Evolutionary conservation across 1,140 invertebrate species (phyloP).

Genomic region (Drosophila orena): DNA sequence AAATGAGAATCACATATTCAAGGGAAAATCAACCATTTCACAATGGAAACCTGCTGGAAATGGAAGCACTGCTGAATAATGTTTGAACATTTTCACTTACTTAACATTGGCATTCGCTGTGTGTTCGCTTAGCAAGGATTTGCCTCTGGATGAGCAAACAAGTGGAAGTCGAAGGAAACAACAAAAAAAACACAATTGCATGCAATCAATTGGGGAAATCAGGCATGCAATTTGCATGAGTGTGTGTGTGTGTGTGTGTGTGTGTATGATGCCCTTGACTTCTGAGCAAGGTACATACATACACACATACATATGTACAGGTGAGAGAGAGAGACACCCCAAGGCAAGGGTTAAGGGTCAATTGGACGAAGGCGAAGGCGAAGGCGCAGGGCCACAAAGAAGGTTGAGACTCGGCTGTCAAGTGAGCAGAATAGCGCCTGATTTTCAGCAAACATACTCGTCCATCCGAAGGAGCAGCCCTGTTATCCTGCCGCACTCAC

Average conservation of each 20-base stretch:
- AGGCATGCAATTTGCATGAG: conserved; percentile 36
- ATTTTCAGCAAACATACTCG: conserved; percentile 24
- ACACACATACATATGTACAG: no score
- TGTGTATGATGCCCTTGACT: conserved; percentile 31
- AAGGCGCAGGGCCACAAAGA: neutral
- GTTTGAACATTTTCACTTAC: conserved; percentile 18
- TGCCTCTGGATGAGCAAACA: conserved; percentile 18
- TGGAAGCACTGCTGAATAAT: conserved; percentile 27
- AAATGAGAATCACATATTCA: conserved; percentile 18
- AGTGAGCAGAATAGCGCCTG: conserved; percentile 18
- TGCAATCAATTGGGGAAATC: conserved; percentile 52
- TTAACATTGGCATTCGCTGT: neutral
- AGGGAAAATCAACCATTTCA: no score
- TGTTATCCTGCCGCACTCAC: conserved; percentile 5
- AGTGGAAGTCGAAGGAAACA: conserved; percentile 22
- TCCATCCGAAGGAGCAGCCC: conserved; percentile 29
- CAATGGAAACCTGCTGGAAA: no score
- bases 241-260: conserved; percentile 17
- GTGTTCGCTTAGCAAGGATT: neutral
- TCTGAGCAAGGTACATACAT: neutral
- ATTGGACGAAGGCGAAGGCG: conserved; percentile 14
- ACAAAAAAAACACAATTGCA: conserved; percentile 37
- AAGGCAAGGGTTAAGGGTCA: conserved; percentile 41
- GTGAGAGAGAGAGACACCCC: conserved; percentile 19
- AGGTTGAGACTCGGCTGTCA: conserved; percentile 14